Percentiles rank a stretch among this genome's conserved stretches.
These are phyloP conservation scores for Papilio aristodemus DNA, from an alignment of 1,140 invertebrate genomes.

Conservation along the genomic window DNA sequence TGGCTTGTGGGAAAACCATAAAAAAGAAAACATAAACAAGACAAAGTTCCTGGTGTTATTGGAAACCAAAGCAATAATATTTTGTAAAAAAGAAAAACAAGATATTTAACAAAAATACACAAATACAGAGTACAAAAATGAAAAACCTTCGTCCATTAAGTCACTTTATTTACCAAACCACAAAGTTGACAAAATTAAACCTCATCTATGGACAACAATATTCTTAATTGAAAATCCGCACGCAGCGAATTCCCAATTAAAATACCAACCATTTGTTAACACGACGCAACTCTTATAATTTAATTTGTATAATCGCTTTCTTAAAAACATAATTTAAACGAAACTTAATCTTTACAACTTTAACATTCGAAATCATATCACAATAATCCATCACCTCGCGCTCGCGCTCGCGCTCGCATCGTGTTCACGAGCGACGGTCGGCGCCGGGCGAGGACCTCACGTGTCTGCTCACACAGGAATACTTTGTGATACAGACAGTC, in stretches of 20 bases:
- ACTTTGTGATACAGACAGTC: too few relatives aligned
- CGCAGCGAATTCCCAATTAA: slow-evolving; percentile 27
- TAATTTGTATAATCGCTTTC: slow-evolving; percentile 25
- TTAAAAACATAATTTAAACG: slow-evolving; percentile 25
- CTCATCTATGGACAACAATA: slow-evolving; percentile 72
- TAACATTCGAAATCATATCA: slow-evolving; percentile 27
- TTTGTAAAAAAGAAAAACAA: slow-evolving; percentile 52
- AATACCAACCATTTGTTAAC: neutral
- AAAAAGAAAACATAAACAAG: too few relatives aligned
- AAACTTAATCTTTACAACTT: slow-evolving; percentile 18
- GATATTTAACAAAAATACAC: too few relatives aligned
- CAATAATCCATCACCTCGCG: slow-evolving; percentile 22
- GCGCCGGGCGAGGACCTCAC: too few relatives aligned
- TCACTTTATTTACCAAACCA: slow-evolving; percentile 78
- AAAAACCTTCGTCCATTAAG: slow-evolving; percentile 56
- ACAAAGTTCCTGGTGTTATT: too few relatives aligned
- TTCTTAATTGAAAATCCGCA: slow-evolving; percentile 28
- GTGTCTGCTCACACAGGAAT: too few relatives aligned
- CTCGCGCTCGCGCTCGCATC: neutral
- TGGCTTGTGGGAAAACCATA: too few relatives aligned
- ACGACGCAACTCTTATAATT: slow-evolving; percentile 23
- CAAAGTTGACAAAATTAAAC: slow-evolving; percentile 72
- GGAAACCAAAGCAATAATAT: too few relatives aligned
- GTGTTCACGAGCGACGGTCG: too few relatives aligned
- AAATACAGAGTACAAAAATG: too few relatives aligned